Conservation (phyloP, 2,797 vertebrate species). For the Labeo calbasu region DNA sequence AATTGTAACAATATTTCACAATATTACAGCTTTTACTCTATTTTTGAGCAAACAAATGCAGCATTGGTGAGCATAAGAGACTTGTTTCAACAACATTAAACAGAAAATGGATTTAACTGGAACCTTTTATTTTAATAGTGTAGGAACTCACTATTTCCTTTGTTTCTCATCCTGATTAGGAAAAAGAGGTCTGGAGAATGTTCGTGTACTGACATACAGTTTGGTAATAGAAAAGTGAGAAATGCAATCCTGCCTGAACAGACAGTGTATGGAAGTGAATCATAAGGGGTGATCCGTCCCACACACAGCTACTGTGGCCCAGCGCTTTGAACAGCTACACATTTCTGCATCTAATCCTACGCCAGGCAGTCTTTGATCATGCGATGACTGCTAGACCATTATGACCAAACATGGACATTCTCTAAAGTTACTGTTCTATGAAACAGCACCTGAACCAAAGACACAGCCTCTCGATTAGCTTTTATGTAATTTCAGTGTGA, state of each 20-base stretch:
- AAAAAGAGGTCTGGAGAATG: neutral
- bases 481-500: constrained; percentile 13
- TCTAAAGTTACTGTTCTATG: constrained; percentile 32
- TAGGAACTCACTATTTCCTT: neutral
- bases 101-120: neutral
- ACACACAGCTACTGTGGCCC: constrained; percentile 49
- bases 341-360: constrained; percentile 51
- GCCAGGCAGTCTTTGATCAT: constrained; percentile 54
- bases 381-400: constrained; percentile 44
- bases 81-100: neutral
- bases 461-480: constrained; percentile 1
- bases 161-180: neutral
- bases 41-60: neutral
- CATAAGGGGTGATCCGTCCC: constrained; percentile 53
- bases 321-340: constrained; percentile 50
- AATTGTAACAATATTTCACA: neutral
- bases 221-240: constrained; percentile 56
- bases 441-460: constrained; percentile 14
- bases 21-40: neutral
- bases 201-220: constrained; percentile 36
- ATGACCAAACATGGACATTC: constrained; percentile 52
- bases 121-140: neutral
- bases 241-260: constrained; percentile 35
- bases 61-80: neutral
- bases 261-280: constrained; percentile 53